Evolutionary conservation across 2,888 invertebrate genomes (phyloP), one percentile per base, ranked within the genome.

Genomic region (Lepeophtheirus nordmannii): DNA sequence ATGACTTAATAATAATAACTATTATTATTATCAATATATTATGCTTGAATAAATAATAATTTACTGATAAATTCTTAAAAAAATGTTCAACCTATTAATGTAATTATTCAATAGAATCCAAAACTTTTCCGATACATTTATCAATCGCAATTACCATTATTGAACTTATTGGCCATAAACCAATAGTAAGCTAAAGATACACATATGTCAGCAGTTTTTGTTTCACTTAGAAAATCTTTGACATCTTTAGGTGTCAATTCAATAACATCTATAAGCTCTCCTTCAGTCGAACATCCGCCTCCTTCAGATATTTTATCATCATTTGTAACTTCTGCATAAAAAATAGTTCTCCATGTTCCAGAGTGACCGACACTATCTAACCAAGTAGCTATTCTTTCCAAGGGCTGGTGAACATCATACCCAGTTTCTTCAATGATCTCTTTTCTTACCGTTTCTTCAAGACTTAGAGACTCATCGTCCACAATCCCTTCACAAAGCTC

Each of bases 401-500:
- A 81, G 14, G 91, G 85, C 3, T 22, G 39, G 0, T 86, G 81
- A 0, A 92, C 87, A 73, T 87, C 81, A 76, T 93, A 97, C 0
- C 97, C 97, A 75, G 92, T 92, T 75, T 97, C 96, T 75, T 97
- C 97, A 7, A 86, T 73, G 3, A 92, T 81, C 75, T 97, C 97
- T 71, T 89, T 89, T 67, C 80, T 81, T 0, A 92, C 92, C 64
- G 90, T 91, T 74, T 90, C 84, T 59, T 77, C 78, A 64, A 86
- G 75, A 46, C 53, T 46, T 17, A 46, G 8, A 46, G n/a, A n/a
- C 10, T 83, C 75, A 75, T 93, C 93, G 74, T 94, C 94, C 1
- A 92, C 82, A 69, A 94, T 88, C 7, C 96, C 96, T 9, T 94
- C 94, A 78, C 97, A 97, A 70, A 96, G 80, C 76, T 97, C 97